Conservation (phyloP, 2,888 invertebrate genomes). For the Polydrusus pterygomalis region DNA sequence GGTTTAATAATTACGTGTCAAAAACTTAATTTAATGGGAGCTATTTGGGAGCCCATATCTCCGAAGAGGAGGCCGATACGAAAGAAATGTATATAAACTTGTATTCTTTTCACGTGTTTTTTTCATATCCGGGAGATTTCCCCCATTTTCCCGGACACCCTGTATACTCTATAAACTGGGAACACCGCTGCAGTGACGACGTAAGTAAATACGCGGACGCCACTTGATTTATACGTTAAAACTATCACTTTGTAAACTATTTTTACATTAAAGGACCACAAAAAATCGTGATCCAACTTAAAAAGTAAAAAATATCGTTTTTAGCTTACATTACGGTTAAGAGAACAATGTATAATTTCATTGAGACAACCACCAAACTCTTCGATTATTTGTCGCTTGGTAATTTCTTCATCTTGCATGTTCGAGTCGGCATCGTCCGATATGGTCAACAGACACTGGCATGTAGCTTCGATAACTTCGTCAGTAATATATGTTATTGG, state of each 20-base stretch:
- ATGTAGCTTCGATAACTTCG: conserved; percentile 96
- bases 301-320: conserved; percentile 22
- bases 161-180: no score
- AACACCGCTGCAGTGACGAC: no score
- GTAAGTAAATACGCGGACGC: no score
- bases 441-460: conserved; percentile 95
- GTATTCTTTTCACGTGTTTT: no score
- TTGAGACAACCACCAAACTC: conserved; percentile 96
- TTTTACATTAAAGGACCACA: background rate
- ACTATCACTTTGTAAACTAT: conserved; percentile 21
- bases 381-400: conserved; percentile 87
- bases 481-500: conserved; percentile 94
- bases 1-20: no score
- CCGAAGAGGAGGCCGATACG: no score
- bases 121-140: no score
- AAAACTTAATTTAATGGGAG: no score
- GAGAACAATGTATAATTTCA: conserved; percentile 87
- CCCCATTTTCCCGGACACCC: no score
- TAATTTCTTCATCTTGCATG: conserved; percentile 78
- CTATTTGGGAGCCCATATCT: no score
- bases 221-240: no score
- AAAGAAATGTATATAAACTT: no score
- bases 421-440: conserved; percentile 86
- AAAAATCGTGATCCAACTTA: conserved; percentile 22
- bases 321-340: conserved; percentile 59